Base-by-base conservation (phyloP, 1,140 invertebrate species). In the Orchestia grillus region DNA sequence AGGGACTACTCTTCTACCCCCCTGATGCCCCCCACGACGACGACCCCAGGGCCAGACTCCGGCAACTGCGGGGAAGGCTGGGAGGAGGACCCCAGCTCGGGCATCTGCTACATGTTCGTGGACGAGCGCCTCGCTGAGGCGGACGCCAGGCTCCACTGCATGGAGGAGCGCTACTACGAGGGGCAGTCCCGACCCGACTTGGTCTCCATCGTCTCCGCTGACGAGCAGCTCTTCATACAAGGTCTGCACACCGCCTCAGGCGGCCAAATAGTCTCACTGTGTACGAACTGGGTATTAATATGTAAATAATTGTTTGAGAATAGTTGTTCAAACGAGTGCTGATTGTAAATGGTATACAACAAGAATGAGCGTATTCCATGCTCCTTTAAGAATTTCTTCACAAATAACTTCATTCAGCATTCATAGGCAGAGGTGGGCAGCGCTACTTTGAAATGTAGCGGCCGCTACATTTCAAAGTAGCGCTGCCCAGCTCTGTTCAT, bases 31-130 rank as follows among this genome's bases (percentile, higher is more conserved):
- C 41, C 42, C 41, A 92, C 90, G 19, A 92, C 90, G 36, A 92
- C 90, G 23, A 92, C 90, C n/a, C 90, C 90, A 44, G 90, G 41
- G 8, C 90, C 90, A 23, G 90, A 92, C 90, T 42, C 41, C 1
- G 43, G 41, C 90, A 92, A 92, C 90, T 92, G 90, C 36, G 90
- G 90, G 1, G 36, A 92, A 11, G 90, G 90, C 15, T 92, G 90
- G 90, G 90, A 92, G 42, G 90, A 92, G 44, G 90, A 92, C 42
- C 19, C 90, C 36, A 92, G 6, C 41, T 43, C 90, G 8, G 90
- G 90, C 41, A 44, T 92, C 23, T 92, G 90, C 43, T 92, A 92
- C 43, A 92, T 36, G 44, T 92, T 92, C 36, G 23, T 92, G 36
- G 90, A 42, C 90, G 90, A 92, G 42, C 90, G 23, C 16, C n/a